These are phyloP conservation scores for Hylyphantes graminicola DNA, from an alignment of 1,140 invertebrate species.

Conservation along the genomic window DNA sequence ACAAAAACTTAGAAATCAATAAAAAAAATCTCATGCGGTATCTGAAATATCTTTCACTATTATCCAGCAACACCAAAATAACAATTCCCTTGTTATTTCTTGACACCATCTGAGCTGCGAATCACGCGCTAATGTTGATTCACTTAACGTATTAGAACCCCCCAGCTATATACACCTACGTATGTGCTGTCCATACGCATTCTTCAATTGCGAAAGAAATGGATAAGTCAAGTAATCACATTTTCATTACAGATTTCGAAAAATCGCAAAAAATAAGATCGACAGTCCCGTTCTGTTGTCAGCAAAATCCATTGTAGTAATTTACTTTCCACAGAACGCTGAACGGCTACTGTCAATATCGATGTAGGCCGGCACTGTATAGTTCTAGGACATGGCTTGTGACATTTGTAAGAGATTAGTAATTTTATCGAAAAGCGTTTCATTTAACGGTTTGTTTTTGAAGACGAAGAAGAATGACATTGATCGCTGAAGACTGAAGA, in stretches of 20 bases:
- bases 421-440: constrained; percentile 11
- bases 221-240: constrained; percentile 35
- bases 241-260: constrained; percentile 45
- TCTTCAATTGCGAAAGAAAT: constrained; percentile 10
- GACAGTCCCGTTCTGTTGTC: background rate
- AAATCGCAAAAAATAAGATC: constrained; percentile 34
- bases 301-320: constrained; percentile 13
- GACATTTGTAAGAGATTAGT: constrained; percentile 32
- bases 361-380: background rate
- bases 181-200: constrained; percentile 28
- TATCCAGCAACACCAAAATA: background rate
- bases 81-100: constrained; percentile 21
- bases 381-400: constrained; percentile 8
- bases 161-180: background rate
- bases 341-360: constrained; percentile 30
- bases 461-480: background rate
- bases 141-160: constrained; percentile 41
- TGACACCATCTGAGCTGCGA: constrained; percentile 34
- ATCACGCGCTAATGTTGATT: constrained; percentile 36
- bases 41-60: constrained; percentile 25
- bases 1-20: too few species aligned
- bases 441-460: background rate
- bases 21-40: constrained; percentile 6
- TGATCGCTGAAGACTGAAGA: background rate
- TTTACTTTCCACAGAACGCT: constrained; percentile 20